Conservation (phyloP, 1,140 invertebrate species). For the Ceratoteleas bidentatus region DNA sequence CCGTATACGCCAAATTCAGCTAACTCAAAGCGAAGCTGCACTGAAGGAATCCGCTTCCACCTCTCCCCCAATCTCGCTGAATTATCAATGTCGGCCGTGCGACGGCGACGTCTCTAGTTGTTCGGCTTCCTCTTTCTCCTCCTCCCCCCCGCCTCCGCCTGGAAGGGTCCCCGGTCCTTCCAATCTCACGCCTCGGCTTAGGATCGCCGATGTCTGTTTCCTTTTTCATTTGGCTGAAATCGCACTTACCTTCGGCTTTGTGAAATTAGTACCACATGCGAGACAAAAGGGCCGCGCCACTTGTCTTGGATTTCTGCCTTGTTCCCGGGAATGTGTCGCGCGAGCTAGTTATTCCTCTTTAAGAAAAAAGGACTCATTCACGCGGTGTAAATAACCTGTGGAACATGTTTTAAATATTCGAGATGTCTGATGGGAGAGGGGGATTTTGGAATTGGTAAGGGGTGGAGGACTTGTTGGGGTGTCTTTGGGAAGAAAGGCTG, state of each 20-base stretch:
- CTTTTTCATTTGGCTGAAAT: conserved; percentile 52
- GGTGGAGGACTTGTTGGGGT: too few species aligned
- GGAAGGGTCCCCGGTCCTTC: conserved; percentile 6
- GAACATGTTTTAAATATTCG: not conserved
- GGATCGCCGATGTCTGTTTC: conserved; percentile 16
- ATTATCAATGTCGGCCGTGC: conserved; percentile 56
- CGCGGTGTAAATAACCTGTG: conserved; percentile 22
- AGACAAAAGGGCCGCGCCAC: conserved; percentile 60
- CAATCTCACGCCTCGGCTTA: conserved; percentile 46
- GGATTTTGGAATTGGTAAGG: too few species aligned
- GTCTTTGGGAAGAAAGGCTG: too few species aligned
- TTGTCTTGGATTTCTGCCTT: conserved; percentile 60
- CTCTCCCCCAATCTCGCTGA: conserved; percentile 50
- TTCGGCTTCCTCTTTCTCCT: conserved; percentile 36
- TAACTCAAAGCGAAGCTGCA: conserved; percentile 76
- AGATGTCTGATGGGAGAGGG: too few species aligned
- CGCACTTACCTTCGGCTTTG: conserved; percentile 49
- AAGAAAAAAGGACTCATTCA: conserved; percentile 40
- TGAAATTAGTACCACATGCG: conserved; percentile 66
- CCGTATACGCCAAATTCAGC: conserved; percentile 76
- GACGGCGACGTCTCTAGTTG: conserved; percentile 48
- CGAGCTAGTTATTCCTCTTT: conserved; percentile 50
- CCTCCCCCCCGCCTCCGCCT: conserved; percentile 16
- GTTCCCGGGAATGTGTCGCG: conserved; percentile 44
- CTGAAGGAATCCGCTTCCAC: conserved; percentile 74